Conservation (phyloP, 2,113 vertebrate genomes). For the Prietella phreatophila region DNA sequence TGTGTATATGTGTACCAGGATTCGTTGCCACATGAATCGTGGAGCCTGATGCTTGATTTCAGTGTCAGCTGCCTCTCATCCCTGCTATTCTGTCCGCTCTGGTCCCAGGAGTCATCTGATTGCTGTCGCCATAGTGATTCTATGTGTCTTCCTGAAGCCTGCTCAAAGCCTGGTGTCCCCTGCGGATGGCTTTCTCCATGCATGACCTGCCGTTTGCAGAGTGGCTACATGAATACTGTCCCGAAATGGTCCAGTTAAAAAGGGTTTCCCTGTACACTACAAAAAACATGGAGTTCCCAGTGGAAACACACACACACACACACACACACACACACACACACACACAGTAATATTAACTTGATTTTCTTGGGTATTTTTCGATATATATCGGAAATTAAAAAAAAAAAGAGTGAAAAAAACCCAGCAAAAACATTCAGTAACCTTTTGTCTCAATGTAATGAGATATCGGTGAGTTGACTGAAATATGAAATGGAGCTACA, state of each 20-base stretch:
- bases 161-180: constrained; percentile 56
- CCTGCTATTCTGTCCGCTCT: constrained; percentile 68
- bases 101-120: constrained; percentile 70
- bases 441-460: constrained; percentile 8
- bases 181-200: constrained; percentile 62
- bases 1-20: constrained; percentile 38
- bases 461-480: not conserved
- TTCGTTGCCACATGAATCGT: constrained; percentile 73
- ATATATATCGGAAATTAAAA: not conserved
- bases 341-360: not conserved
- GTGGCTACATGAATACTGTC: constrained; percentile 56
- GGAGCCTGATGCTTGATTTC: constrained; percentile 72
- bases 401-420: not conserved
- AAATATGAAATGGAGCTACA: constrained; percentile 52
- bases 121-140: constrained; percentile 81
- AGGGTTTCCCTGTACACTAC: constrained; percentile 67
- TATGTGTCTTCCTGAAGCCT: constrained; percentile 64
- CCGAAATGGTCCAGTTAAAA: constrained; percentile 60
- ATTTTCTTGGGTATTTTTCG: not conserved
- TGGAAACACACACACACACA: constrained; percentile 30
- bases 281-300: constrained; percentile 51
- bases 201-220: constrained; percentile 66
- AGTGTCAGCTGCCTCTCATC: constrained; percentile 76
- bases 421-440: not conserved
- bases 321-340: constrained; percentile 32